A percentile compares a stretch with the other conserved stretches of the same genome.
Evolutionary conservation across 2,113 vertebrate genomes (phyloP).

Genomic region (Falco punctatus): DNA sequence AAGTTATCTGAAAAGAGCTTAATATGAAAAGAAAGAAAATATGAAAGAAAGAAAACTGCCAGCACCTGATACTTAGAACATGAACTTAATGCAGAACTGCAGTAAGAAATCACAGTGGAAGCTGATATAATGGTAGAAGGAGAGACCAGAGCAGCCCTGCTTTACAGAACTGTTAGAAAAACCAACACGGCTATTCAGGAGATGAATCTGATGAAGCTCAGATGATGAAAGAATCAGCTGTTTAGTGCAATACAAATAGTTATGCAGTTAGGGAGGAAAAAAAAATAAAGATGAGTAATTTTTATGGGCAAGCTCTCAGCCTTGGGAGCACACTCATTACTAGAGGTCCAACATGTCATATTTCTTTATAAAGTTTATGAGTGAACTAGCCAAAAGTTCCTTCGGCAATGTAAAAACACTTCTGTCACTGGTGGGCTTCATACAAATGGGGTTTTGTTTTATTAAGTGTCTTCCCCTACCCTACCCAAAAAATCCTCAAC

Average conservation of each 20-base stretch:
- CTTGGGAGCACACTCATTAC: accelerated
- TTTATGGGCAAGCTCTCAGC: not conserved
- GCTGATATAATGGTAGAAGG: not conserved
- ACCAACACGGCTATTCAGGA: not conserved
- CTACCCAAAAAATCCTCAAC: not conserved
- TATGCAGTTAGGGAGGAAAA: not conserved
- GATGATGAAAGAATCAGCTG: not conserved
- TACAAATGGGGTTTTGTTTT: not conserved
- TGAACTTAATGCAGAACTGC: not conserved
- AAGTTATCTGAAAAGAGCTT: not conserved
- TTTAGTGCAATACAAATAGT: not conserved
- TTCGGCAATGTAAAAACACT: not conserved
- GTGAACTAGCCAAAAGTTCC: not conserved
- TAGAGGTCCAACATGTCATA: not conserved
- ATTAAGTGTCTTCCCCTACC: not conserved
- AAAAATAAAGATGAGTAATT: not conserved
- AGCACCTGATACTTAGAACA: not conserved
- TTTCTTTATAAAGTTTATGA: not conserved
- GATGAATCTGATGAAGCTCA: not conserved
- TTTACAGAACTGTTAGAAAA: not conserved
- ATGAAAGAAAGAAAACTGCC: not conserved
- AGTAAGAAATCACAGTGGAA: not conserved
- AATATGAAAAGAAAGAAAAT: not conserved
- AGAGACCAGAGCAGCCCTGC: not conserved
- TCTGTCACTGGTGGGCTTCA: not conserved